Base-by-base conservation (phyloP, 2,888 invertebrate species). In the Prosopocoilus inquinatus region DNA sequence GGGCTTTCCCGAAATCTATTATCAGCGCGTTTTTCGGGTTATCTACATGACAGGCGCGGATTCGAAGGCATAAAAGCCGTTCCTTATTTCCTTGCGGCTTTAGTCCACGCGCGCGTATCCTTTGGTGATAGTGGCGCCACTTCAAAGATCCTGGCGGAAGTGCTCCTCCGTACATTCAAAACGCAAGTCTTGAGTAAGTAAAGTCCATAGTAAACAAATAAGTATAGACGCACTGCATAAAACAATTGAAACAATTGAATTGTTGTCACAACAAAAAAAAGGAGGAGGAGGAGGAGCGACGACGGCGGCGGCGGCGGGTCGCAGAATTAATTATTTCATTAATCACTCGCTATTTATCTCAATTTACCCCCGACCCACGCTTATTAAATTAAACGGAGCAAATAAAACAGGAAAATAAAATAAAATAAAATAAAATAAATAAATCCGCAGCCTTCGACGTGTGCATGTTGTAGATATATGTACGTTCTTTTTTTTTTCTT, bases 41-140 rank as follows among this genome's bases (percentile, higher is more conserved):
- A 47, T 15, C 53, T 53, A 53, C 16, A 34, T 53, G 53, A 48
- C 53, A 53, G 53, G 53, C 53, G 53, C 53, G 41, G 48, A 48
- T 39, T 53, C 5, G 28, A 32, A n/a, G 32, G 47, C 47, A 53
- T 41, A 39, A 41, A 53, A 47, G 13, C 15, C 34, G 33, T 8
- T 33, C 33, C 34, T 12, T 9, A 33, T 47, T 35, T 35, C 35
- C 47, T 47, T 13, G 7, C 11, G 15, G 35, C 34, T 16, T 47
- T 34, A 43, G 33, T 20, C 12, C 9, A 53, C 47, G 41, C 46
- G 43, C 50, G 53, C 47, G 53, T 13, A 15, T 33, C 47, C 34
- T 52, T 34, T n/a, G 9, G 28, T 35, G n/a, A 53, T 41, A 38
- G 28, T 44, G 47, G 32, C 47, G 35, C n/a, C 46, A 36, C 28